Evolutionary conservation across 2,888 invertebrate genomes (phyloP).

Genomic region (Ophion obscuratus): DNA sequence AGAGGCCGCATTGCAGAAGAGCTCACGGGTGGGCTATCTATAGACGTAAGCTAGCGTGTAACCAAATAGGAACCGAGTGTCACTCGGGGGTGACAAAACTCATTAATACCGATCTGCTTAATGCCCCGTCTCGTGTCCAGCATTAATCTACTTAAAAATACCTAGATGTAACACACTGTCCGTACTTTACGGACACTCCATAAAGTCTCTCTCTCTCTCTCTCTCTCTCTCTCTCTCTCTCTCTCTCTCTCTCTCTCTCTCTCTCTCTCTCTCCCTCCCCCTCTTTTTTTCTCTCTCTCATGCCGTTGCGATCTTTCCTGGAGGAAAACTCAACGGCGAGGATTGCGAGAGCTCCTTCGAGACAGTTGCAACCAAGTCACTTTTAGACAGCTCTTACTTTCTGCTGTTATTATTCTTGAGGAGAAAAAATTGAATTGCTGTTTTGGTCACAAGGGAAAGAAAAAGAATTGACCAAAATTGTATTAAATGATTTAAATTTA

Average conservation of each 20-base stretch:
- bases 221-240: not conserved
- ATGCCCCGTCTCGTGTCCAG: slow-evolving; percentile 82
- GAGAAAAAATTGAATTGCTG: no score
- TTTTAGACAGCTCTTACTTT: no score
- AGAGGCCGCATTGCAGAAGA: slow-evolving; percentile 61
- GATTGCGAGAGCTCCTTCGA: slow-evolving; percentile 30
- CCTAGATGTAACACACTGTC: slow-evolving; percentile 63
- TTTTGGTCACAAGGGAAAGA: no score
- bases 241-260: not conserved
- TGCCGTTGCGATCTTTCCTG: slow-evolving; percentile 3
- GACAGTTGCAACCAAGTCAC: not conserved
- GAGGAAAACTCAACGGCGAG: not conserved
- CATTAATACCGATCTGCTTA: slow-evolving; percentile 84
- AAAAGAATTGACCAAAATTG: no score
- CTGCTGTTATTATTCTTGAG: no score
- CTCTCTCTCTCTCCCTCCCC: not conserved
- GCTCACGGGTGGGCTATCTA: slow-evolving; percentile 83
- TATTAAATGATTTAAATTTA: no score
- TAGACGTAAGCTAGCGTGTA: slow-evolving; percentile 80
- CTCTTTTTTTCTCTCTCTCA: not conserved
- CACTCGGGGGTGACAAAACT: slow-evolving; percentile 83
- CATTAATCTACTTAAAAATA: slow-evolving; percentile 83
- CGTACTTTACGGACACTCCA: slow-evolving; percentile 10
- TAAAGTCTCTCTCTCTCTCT: not conserved
- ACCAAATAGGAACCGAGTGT: slow-evolving; percentile 82